Evolutionary conservation across 2,113 vertebrate species (phyloP).

Genomic region (Malurus cyaneus): DNA sequence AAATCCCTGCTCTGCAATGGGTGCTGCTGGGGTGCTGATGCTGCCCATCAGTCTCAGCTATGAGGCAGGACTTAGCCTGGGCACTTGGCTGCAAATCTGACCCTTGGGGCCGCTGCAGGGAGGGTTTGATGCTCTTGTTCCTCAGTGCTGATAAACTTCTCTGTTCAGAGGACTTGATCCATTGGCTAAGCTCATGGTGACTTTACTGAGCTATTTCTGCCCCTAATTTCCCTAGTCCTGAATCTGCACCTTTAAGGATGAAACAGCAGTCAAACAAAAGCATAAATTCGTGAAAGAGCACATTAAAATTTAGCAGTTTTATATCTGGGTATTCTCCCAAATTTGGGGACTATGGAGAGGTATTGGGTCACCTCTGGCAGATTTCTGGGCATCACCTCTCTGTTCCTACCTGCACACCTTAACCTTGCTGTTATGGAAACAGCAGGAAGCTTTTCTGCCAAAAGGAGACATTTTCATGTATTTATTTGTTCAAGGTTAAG

Average conservation of each 20-base stretch:
- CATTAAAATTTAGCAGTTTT: not conserved
- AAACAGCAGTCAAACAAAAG: not conserved
- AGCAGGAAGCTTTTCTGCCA: not conserved
- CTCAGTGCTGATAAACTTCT: not conserved
- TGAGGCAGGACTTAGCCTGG: not conserved
- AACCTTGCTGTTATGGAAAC: not conserved
- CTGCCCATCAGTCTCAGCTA: fast-evolving
- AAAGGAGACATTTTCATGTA: not conserved
- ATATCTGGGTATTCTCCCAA: not conserved
- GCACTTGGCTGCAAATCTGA: fast-evolving
- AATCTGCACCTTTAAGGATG: not conserved
- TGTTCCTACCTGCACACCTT: not conserved
- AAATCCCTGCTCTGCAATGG: fast-evolving
- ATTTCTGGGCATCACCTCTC: not conserved
- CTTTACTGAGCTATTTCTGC: not conserved
- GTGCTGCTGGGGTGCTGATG: not conserved
- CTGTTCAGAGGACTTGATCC: not conserved
- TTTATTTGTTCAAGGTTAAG: not conserved
- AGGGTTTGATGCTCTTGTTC: not conserved
- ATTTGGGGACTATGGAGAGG: not conserved
- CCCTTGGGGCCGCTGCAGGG: fast-evolving
- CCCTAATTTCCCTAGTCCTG: not conserved
- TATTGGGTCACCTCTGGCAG: not conserved
- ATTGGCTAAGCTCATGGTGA: not conserved
- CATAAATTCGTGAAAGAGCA: not conserved